Conservation (phyloP, 2,113 vertebrate species). For the Pelodiscus sinensis region DNA sequence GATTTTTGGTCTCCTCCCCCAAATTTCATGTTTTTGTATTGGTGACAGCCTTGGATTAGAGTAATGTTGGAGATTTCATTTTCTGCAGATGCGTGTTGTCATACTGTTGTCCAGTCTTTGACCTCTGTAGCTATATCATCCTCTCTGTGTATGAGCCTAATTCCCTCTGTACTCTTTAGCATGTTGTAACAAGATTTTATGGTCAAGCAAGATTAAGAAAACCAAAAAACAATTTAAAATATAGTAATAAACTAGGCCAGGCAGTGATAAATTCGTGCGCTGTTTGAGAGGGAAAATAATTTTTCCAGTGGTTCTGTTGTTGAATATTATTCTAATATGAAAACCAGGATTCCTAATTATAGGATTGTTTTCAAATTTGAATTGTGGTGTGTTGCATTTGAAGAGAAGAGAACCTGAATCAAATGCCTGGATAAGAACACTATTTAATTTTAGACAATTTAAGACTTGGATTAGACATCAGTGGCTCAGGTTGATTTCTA, state of each 20-base stretch:
- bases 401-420: not conserved
- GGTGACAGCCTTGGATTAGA: not conserved
- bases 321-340: not conserved
- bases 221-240: not conserved
- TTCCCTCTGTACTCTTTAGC: not conserved
- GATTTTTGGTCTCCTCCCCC: not conserved
- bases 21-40: not conserved
- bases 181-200: not conserved
- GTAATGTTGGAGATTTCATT: not conserved
- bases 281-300: not conserved
- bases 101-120: not conserved
- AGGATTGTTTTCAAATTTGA: not conserved
- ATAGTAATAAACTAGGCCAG: not conserved
- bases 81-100: not conserved
- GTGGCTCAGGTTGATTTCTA: not conserved
- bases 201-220: not conserved
- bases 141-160: not conserved
- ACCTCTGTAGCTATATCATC: not conserved
- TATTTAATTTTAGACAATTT: not conserved
- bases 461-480: not conserved
- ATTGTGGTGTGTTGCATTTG: fast-evolving
- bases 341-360: not conserved
- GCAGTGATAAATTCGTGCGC: too few species aligned
- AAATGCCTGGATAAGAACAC: not conserved
- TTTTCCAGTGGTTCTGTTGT: not conserved